phyloP scores from a whole-genome alignment of 2,888 invertebrate species.

The Hemaris fuciformis region DNA sequence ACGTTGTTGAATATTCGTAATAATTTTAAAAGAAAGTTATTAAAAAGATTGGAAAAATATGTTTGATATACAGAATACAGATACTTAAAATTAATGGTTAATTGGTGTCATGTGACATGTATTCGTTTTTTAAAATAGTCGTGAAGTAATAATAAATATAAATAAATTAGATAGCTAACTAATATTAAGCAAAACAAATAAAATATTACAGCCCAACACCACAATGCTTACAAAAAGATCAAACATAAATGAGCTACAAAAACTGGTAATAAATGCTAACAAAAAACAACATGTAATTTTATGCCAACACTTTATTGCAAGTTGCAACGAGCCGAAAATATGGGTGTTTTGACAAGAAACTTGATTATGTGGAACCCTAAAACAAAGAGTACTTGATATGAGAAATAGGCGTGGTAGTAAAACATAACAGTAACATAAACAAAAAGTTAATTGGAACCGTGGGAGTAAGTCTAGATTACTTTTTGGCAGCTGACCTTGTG shows the following conservation, averaged over 20 bases:
- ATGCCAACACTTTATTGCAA: neutral
- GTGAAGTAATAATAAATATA: neutral
- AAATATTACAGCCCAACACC: neutral
- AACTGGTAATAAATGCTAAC: neutral
- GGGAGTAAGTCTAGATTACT: slow-evolving; percentile 41
- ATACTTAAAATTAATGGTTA: too few relatives aligned
- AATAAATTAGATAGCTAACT: neutral
- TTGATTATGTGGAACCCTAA: slow-evolving; percentile 15
- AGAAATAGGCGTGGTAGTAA: slow-evolving; percentile 16
- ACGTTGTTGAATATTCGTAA: neutral
- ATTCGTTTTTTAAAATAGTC: too few relatives aligned
- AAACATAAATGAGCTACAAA: neutral
- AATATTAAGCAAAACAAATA: neutral
- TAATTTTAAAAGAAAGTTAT: neutral
- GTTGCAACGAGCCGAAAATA: neutral
- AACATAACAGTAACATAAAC: slow-evolving; percentile 44
- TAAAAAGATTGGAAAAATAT: neutral
- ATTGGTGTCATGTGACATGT: too few relatives aligned
- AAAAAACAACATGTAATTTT: neutral
- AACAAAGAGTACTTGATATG: slow-evolving; percentile 7
- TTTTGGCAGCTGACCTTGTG: slow-evolving; percentile 18
- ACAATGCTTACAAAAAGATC: neutral
- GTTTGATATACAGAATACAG: too few relatives aligned
- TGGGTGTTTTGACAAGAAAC: neutral
- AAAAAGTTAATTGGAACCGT: slow-evolving; percentile 55